phyloP scores from a whole-genome alignment of 1,140 invertebrate genomes.

The Dreissena rostriformis region DNA sequence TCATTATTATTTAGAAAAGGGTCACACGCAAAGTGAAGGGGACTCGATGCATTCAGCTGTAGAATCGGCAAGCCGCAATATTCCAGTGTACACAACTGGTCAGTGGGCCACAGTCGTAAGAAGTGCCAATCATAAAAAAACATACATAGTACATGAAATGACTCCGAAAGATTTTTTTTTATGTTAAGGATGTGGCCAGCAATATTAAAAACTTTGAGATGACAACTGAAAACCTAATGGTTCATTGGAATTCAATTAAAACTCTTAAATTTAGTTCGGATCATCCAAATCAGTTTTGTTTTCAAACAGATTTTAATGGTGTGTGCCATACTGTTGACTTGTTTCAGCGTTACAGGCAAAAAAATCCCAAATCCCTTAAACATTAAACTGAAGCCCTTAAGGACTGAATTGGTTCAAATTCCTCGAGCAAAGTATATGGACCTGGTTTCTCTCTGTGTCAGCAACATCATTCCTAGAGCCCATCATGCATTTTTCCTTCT shows the following conservation, averaged over 20 bases:
- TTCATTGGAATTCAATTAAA: slow-evolving; percentile 6
- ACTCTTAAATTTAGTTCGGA: not conserved
- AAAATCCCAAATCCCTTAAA: not conserved
- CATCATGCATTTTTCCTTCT: slow-evolving; percentile 23
- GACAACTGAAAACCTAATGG: not conserved
- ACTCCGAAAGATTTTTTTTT: not conserved
- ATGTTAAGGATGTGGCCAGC: not conserved
- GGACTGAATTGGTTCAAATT: not conserved
- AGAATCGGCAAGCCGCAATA: not conserved
- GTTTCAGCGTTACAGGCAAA: not conserved
- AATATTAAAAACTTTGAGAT: slow-evolving; percentile 26
- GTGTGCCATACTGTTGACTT: not conserved
- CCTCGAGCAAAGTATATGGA: slow-evolving; percentile 11
- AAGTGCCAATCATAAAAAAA: not conserved
- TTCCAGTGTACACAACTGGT: slow-evolving; percentile 8
- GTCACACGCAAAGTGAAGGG: slow-evolving; percentile 43
- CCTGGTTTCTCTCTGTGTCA: not conserved
- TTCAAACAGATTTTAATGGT: slow-evolving; percentile 35
- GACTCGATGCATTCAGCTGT: slow-evolving; percentile 20
- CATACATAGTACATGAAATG: slow-evolving; percentile 27
- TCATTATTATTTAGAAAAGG: slow-evolving; percentile 37
- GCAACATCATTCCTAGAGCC: not conserved
- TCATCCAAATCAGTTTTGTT: slow-evolving; percentile 8
- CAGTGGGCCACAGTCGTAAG: slow-evolving; percentile 29
- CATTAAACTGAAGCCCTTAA: not conserved